phyloP scores from a whole-genome alignment of 1,140 invertebrate species.

The Bombus balteatus region DNA sequence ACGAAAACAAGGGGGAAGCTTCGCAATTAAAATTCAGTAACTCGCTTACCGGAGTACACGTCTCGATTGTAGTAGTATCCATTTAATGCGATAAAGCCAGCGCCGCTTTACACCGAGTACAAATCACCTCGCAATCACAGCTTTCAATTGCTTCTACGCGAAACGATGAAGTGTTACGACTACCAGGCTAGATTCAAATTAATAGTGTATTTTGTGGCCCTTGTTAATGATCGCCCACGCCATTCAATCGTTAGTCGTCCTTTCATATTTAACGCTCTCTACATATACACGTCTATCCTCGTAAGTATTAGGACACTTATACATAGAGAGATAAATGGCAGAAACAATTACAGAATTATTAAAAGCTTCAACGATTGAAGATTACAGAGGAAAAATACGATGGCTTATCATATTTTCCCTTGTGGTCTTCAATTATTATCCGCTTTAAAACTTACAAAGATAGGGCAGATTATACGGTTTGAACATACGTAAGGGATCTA shows the following conservation, averaged over 20 bases:
- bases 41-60: conserved; percentile 17
- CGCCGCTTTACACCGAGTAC: not conserved
- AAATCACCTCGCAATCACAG: conserved; percentile 32
- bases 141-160: not conserved
- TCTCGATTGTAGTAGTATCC: conserved; percentile 14
- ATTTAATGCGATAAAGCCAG: conserved; percentile 34
- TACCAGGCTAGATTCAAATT: not conserved
- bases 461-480: too few species aligned
- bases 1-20: conserved; percentile 41
- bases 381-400: too few species aligned
- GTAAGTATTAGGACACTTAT: too few species aligned
- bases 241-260: not conserved
- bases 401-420: too few species aligned
- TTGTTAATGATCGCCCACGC: too few species aligned
- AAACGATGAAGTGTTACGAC: conserved; percentile 1
- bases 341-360: too few species aligned
- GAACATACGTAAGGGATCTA: too few species aligned
- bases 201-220: not conserved
- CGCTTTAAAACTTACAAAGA: too few species aligned
- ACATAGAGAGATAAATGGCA: too few species aligned
- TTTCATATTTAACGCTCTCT: not conserved
- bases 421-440: too few species aligned
- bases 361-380: too few species aligned
- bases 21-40: conserved; percentile 51
- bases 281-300: too few species aligned